Base-by-base conservation (phyloP, 2,113 vertebrate species). In the Dendrocopos noguchii region DNA sequence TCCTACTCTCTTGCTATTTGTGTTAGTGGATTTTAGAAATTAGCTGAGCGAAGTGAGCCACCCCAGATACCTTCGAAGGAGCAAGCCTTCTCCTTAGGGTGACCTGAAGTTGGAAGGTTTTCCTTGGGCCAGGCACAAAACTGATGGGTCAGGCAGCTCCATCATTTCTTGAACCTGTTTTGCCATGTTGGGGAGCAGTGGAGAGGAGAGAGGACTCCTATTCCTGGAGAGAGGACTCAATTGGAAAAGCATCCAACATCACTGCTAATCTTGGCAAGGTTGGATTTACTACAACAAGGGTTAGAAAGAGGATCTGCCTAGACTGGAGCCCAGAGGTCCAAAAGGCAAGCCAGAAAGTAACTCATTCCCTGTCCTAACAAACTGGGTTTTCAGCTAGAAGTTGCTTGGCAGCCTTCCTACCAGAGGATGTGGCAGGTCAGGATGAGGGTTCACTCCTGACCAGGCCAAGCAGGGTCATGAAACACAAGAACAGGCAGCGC, bases 331-430 rank as follows among this genome's bases (percentile, higher is more conserved):
- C 82, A 93, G 60, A 66, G 57, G 56, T 83, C 68, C 76, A 87
- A 89, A 91, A 83, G 36, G 36, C 81, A 92, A 94, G 79, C 91
- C 81, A 93, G 89, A 87, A 94, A 89, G 72, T 92, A 92, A 87
- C 76, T 80, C 0, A 0, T 66, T 92, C 75, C 70, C 84, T 80
- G 87, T 84, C 75, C 79, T 85, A 93, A 85, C 75, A 89, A 90
- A 84, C 84, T 82, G 39, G 53, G 60, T 91, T 93, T 93, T 89
- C 92, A 91, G 81, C 64, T 92, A 82, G 52, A 94, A 93, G 89
- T n/a, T 0, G 0, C 75, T 85, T 93, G 87, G 91, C 93, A 95
- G 84, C 60, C n/a, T 71, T 87, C 89, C 91, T 89, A 61, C 36
- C 68, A 87, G 36, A 91, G 72, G 91, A 95, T 92, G 91, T 25